These are phyloP conservation scores for Theristicus caerulescens DNA, from an alignment of 2,113 vertebrate species.

Conservation along the genomic window DNA sequence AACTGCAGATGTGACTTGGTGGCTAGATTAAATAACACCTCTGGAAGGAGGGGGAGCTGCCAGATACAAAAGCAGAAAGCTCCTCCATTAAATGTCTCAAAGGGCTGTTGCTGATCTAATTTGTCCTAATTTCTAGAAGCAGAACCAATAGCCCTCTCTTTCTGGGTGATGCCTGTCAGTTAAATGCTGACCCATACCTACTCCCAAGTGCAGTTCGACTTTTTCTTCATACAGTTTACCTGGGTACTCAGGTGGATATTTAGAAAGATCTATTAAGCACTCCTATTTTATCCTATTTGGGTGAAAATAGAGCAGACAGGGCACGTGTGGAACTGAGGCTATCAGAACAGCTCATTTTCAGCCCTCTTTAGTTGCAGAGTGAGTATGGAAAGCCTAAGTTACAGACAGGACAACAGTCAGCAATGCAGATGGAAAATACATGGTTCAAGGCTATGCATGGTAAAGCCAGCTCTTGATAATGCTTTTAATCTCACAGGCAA, in stretches of 20 bases:
- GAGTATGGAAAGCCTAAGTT: neutral
- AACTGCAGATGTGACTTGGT: constrained; percentile 45
- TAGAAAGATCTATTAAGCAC: neutral
- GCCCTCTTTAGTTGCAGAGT: neutral
- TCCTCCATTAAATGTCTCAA: neutral
- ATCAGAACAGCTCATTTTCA: neutral
- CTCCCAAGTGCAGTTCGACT: neutral
- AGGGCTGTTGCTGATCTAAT: neutral
- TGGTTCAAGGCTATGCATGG: neutral
- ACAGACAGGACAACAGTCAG: neutral
- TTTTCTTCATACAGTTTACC: neutral
- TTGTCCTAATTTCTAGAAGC: neutral
- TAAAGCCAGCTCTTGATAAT: neutral
- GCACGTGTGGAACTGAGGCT: neutral
- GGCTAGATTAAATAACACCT: constrained; percentile 51
- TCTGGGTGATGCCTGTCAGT: neutral
- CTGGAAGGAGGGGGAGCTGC: constrained; percentile 19
- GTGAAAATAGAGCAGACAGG: neutral
- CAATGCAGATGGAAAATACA: neutral
- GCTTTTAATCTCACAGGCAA: neutral
- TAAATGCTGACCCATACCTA: neutral
- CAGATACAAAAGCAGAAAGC: constrained; percentile 14
- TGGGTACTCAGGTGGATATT: neutral
- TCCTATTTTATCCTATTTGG: neutral
- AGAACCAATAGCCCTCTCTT: neutral